These are phyloP conservation scores for Drosophila eohydei DNA, from an alignment of 2,888 invertebrate genomes.

Conservation along the genomic window DNA sequence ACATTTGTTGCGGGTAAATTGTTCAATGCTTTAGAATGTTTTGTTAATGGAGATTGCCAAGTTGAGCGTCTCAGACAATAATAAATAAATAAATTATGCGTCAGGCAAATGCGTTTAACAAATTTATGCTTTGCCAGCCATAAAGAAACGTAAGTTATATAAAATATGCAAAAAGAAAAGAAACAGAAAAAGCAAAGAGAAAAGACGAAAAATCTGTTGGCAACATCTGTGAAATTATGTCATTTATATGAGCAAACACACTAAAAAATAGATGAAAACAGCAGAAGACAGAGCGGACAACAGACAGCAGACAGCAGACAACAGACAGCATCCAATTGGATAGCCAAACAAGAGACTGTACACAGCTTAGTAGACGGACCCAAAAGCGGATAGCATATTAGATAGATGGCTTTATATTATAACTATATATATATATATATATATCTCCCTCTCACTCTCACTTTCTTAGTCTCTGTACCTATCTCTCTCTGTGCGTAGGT, in stretches of 20 bases:
- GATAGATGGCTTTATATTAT: constrained; percentile 44
- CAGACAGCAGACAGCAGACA: constrained; percentile 22
- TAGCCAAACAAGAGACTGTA: constrained; percentile 71
- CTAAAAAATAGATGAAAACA: constrained; percentile 74
- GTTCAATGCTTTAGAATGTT: background rate
- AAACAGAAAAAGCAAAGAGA: constrained; percentile 15
- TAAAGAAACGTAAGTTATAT: constrained; percentile 62
- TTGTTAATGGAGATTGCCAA: constrained; percentile 37
- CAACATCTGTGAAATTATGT: constrained; percentile 79
- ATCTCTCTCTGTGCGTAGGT: background rate
- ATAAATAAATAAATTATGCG: constrained; percentile 65
- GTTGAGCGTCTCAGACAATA: constrained; percentile 61
- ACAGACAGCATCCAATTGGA: constrained; percentile 43
- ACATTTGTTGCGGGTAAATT: background rate
- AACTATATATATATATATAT: background rate
- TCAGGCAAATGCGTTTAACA: constrained; percentile 73
- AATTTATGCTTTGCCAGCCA: constrained; percentile 64
- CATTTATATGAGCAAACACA: constrained; percentile 78
- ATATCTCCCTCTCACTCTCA: background rate
- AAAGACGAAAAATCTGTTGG: constrained; percentile 46
- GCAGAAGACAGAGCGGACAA: constrained; percentile 22
- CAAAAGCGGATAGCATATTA: constrained; percentile 42
- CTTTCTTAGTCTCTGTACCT: background rate
- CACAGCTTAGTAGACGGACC: constrained; percentile 60
- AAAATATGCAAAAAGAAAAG: constrained; percentile 61